phyloP scores from a whole-genome alignment of 2,888 invertebrate genomes.

The Drosophila merina region DNA sequence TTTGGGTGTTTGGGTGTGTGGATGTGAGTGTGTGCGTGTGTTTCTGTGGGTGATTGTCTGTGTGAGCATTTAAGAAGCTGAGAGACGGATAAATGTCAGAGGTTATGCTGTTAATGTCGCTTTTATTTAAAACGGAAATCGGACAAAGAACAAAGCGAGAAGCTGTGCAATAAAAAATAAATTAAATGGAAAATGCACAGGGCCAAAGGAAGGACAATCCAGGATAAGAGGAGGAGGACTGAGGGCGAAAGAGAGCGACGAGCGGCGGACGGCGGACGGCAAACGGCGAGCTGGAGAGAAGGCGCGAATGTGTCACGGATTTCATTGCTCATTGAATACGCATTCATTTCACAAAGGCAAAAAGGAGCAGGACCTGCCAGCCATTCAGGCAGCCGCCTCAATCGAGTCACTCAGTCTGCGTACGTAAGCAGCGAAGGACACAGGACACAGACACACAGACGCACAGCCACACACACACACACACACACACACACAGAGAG shows the following conservation, averaged over 20 bases:
- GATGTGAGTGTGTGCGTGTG: slow-evolving; percentile 4
- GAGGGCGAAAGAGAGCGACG: slow-evolving; percentile 6
- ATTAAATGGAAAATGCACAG: slow-evolving; percentile 76
- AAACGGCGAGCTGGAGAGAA: slow-evolving; percentile 18
- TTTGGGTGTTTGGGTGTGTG: background rate
- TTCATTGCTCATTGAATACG: slow-evolving; percentile 80
- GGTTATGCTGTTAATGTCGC: slow-evolving; percentile 80
- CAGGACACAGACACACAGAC: slow-evolving; percentile 39
- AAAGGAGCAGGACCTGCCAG: slow-evolving; percentile 50
- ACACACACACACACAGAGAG: slow-evolving; percentile 36
- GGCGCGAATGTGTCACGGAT: slow-evolving; percentile 81
- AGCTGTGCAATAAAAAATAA: slow-evolving; percentile 74
- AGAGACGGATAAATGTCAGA: slow-evolving; percentile 67
- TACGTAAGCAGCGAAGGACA: slow-evolving; percentile 81
- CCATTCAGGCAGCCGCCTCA: slow-evolving; percentile 74
- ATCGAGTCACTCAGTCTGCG: slow-evolving; percentile 80
- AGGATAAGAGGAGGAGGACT: slow-evolving; percentile 16
- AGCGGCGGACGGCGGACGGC: background rate
- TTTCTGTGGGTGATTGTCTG: slow-evolving; percentile 15
- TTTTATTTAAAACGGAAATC: slow-evolving; percentile 79
- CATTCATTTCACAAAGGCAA: slow-evolving; percentile 72
- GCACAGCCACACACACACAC: slow-evolving; percentile 8
- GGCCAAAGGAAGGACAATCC: slow-evolving; percentile 27
- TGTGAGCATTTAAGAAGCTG: slow-evolving; percentile 61
- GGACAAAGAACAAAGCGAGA: slow-evolving; percentile 49